phyloP scores from a whole-genome alignment of 2,797 vertebrate species.

The Bovichtus diacanthus region DNA sequence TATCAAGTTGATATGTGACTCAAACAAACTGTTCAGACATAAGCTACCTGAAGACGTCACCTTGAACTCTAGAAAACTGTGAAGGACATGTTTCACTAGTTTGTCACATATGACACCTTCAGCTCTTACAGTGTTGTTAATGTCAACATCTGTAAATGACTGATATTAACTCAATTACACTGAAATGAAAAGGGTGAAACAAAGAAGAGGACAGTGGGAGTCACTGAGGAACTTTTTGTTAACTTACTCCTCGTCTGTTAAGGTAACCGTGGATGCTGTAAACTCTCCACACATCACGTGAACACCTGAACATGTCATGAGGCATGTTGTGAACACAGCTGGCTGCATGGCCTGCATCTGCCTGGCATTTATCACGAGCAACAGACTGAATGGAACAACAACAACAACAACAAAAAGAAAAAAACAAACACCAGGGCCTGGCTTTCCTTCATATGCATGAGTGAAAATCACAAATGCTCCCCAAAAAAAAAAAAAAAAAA shows the following conservation, averaged over 20 bases:
- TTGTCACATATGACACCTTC: too few relatives aligned
- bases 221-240: neutral
- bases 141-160: neutral
- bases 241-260: neutral
- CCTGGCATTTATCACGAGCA: neutral
- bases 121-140: neutral
- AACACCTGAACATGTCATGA: slow-evolving; percentile 41
- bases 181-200: neutral
- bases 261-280: neutral
- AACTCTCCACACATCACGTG: slow-evolving; percentile 9
- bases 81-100: neutral
- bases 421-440: slow-evolving; percentile 6
- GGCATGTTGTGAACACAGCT: slow-evolving; percentile 46
- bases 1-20: neutral
- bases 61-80: neutral
- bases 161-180: neutral
- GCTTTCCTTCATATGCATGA: neutral
- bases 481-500: too few relatives aligned
- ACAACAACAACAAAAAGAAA: neutral
- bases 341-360: slow-evolving; percentile 30
- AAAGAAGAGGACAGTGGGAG: neutral
- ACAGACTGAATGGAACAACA: slow-evolving; percentile 14
- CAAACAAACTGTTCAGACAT: neutral
- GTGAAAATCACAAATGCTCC: slow-evolving; percentile 11
- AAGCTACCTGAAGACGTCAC: neutral